Conservation (phyloP, 1,140 invertebrate species). For the Cydia amplana region DNA sequence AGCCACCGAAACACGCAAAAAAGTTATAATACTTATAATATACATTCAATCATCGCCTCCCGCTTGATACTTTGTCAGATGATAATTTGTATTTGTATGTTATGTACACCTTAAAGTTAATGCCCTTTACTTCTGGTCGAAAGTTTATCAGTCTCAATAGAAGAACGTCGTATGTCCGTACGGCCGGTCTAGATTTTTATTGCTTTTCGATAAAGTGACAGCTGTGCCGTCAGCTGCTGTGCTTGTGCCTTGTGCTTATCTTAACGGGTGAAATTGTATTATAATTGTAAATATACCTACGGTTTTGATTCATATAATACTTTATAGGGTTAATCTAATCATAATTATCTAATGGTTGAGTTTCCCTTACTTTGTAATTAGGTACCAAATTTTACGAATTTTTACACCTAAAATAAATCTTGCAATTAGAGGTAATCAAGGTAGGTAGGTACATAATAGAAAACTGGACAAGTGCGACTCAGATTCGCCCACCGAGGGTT, state of each 20-base stretch:
- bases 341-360: neutral
- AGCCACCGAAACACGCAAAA: no score
- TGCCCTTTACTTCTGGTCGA: neutral
- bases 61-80: no score
- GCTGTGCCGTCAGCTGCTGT: constrained; percentile 3
- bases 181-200: neutral
- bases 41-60: no score
- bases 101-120: neutral
- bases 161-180: neutral
- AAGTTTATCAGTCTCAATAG: neutral
- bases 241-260: neutral
- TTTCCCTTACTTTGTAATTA: neutral
- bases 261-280: constrained; percentile 2
- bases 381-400: no score
- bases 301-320: neutral
- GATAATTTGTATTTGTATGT: neutral
- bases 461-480: no score
- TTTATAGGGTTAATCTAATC: no score
- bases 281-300: neutral
- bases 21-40: no score
- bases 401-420: no score
- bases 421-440: no score
- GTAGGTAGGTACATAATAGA: no score
- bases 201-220: constrained; percentile 21
- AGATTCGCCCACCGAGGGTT: no score